Evolutionary conservation across 2,888 invertebrate species (phyloP).

Genomic region (Limulus polyphemus): DNA sequence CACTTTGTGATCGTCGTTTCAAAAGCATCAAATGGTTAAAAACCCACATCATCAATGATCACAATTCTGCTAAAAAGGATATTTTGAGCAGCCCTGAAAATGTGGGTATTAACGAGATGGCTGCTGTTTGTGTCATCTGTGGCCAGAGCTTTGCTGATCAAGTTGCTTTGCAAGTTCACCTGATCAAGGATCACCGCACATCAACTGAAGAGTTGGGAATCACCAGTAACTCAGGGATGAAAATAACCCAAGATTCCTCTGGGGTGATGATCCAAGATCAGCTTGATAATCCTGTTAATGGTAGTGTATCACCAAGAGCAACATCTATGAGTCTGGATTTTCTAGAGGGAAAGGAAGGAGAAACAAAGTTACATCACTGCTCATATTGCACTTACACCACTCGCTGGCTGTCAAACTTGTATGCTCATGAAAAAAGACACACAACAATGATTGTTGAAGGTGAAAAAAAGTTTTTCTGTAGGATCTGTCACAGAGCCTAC

Average conservation of each 20-base stretch:
- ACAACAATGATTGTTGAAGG: constrained; percentile 34
- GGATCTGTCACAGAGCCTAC: constrained; percentile 34
- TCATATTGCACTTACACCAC: constrained; percentile 54
- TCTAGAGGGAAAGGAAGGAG: too few species aligned
- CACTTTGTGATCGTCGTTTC: constrained; percentile 72
- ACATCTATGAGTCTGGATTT: too few species aligned
- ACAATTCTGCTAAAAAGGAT: constrained; percentile 54
- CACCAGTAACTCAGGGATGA: constrained; percentile 9
- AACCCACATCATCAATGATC: constrained; percentile 72
- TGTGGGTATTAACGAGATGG: too few species aligned
- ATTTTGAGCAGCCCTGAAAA: too few species aligned
- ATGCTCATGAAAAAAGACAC: constrained; percentile 82
- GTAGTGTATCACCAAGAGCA: constrained; percentile 9
- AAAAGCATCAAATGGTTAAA: constrained; percentile 77
- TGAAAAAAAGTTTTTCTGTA: constrained; percentile 31
- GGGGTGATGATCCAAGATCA: constrained; percentile 8
- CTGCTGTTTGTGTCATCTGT: constrained; percentile 34
- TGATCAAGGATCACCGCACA: constrained; percentile 38
- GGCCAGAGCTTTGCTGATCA: constrained; percentile 36
- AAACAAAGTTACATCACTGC: constrained; percentile 62
- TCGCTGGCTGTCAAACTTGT: constrained; percentile 66
- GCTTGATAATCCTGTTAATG: constrained; percentile 19
- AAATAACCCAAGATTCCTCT: constrained; percentile 5
- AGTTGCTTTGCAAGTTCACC: constrained; percentile 39
- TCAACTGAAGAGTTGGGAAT: constrained; percentile 25